A percentile compares a stretch with the other conserved stretches of the same genome.
phyloP scores from a whole-genome alignment of 2,888 invertebrate species.

The Brenthis daphne region DNA sequence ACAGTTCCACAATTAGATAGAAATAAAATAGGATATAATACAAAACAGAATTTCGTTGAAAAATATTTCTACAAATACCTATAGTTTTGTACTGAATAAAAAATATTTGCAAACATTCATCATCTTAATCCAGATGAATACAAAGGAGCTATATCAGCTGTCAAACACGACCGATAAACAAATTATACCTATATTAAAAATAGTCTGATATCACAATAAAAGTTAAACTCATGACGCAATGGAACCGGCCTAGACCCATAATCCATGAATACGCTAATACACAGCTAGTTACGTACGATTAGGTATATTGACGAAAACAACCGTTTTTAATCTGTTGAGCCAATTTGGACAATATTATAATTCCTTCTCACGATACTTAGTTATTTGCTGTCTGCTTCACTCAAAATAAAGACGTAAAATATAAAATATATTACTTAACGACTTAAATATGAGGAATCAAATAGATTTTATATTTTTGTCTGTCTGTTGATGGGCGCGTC shows the following conservation, averaged over 20 bases:
- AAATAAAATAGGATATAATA: too few species aligned
- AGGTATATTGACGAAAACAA: neutral
- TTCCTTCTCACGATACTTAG: too few species aligned
- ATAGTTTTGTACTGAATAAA: neutral
- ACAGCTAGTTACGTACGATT: neutral
- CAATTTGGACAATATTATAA: too few species aligned
- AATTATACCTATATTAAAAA: constrained; percentile 1
- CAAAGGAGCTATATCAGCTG: constrained; percentile 3
- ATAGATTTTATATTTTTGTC: too few species aligned
- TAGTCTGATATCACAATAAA: neutral
- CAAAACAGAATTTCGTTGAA: too few species aligned
- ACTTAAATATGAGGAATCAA: too few species aligned
- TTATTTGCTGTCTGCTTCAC: too few species aligned
- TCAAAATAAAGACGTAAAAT: too few species aligned
- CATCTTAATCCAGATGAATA: neutral
- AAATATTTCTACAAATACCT: too few species aligned
- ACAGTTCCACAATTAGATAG: too few species aligned
- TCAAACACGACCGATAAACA: constrained; percentile 4
- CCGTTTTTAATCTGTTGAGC: neutral
- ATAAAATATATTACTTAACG: too few species aligned
- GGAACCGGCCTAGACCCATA: constrained; percentile 10
- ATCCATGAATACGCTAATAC: neutral
- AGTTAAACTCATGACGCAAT: constrained; percentile 15
- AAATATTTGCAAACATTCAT: neutral
- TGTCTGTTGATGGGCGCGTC: too few species aligned